Base-by-base conservation (phyloP, 2,888 invertebrate species). In the Epsilonema sp. region DNA sequence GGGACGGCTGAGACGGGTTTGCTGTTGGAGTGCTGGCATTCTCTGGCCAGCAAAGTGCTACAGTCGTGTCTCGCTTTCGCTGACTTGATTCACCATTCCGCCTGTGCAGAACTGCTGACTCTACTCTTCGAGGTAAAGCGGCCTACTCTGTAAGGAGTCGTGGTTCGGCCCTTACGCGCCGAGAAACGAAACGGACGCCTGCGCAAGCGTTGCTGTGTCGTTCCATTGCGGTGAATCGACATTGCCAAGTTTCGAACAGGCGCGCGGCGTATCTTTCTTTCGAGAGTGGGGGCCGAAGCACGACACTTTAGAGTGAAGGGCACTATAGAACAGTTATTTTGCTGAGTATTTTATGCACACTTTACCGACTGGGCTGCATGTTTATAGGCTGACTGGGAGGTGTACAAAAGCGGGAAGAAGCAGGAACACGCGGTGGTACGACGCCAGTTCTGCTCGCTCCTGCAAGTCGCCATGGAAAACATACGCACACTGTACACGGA, bases 21-120 rank as follows among this genome's bases (percentile, higher is more conserved):
- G 38, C n/a, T 46, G 49, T 2, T 46, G 5, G 49, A 49, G 8
- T 26, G 26, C 37, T 51, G 51, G 51, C 31, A 24, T 4, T 36
- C 37, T 2, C 23, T 51, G 20, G 42, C 47, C 36, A 16, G 16
- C 1, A 31, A 37, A 1, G 21, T 51, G 2, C 41, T 51, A 21
- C 47, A 45, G 22, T 23, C 22, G 13, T 44, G 44, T 16, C 1
- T 49, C 20, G 39, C 21, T 5, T 40, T 21, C 21, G 31, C 45
- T 25, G 49, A 47, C 22, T 5, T 47, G 16, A 24, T 31, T 2
- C 38, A 44, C 26, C 43, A 40, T 24, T 49, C 49, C 39, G 37
- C 44, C 19, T 38, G 42, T 38, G 42, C 40, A 16, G 46, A 47
- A 13, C 20, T 51, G 16, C 11, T 46, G 20, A 42, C 24, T 5